A percentile compares a stretch with the other conserved stretches of the same genome.
phyloP scores from a whole-genome alignment of 2,797 vertebrate genomes.

The Pogonophryne albipinna region DNA sequence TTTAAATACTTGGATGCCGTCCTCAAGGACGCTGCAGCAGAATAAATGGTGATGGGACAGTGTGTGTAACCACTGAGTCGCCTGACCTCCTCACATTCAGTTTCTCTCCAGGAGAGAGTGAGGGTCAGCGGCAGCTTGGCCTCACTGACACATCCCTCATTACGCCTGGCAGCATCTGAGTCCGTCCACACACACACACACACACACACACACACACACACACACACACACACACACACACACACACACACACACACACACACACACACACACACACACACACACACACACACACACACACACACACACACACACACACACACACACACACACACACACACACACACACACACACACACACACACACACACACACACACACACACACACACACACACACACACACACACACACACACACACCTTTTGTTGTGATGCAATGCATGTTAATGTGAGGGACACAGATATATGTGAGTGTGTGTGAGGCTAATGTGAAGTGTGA shows the following conservation, averaged over 20 bases:
- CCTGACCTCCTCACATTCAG: slow-evolving; percentile 29
- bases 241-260: no score
- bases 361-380: no score
- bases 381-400: no score
- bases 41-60: slow-evolving; percentile 30
- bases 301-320: slow-evolving; percentile 4
- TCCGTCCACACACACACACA: no score
- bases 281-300: not conserved
- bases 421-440: no score
- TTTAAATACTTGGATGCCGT: slow-evolving; percentile 13
- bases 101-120: slow-evolving; percentile 53
- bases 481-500: no score
- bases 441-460: no score
- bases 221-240: not conserved
- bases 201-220: slow-evolving; percentile 25
- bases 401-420: no score
- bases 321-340: no score
- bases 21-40: slow-evolving; percentile 49
- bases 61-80: slow-evolving; percentile 16
- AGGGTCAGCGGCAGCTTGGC: slow-evolving; percentile 64
- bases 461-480: no score
- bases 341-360: no score
- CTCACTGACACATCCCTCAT: slow-evolving; percentile 61
- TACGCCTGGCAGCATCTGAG: slow-evolving; percentile 65
- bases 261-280: no score